Conservation (phyloP, 2,797 vertebrate species). For the Scolopax bukidnonensis region DNA sequence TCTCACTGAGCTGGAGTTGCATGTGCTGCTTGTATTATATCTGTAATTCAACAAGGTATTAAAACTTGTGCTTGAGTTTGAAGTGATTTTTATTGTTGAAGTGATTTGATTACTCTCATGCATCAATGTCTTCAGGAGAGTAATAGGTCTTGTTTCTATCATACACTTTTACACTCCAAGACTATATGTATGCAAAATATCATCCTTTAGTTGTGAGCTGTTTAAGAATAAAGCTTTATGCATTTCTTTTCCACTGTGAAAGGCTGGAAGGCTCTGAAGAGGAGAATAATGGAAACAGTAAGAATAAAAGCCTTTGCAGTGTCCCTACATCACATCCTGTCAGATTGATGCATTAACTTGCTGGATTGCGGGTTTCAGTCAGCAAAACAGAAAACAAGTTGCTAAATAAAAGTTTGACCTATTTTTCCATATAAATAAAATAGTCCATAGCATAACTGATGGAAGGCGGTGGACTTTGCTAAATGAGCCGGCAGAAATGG, state of each 20-base stretch:
- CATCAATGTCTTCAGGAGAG: constrained; percentile 25
- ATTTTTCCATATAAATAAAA: constrained; percentile 35
- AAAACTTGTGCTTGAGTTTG: background rate
- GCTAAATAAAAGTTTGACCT: constrained; percentile 20
- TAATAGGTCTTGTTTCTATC: background rate
- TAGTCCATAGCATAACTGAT: constrained; percentile 3
- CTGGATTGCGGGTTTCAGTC: background rate
- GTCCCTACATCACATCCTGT: background rate
- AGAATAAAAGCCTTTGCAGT: background rate
- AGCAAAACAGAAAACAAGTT: background rate
- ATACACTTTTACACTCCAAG: background rate
- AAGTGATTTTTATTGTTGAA: background rate
- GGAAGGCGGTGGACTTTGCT: background rate
- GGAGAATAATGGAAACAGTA: background rate
- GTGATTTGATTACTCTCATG: constrained; percentile 14
- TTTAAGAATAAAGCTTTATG: background rate
- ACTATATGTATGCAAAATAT: background rate
- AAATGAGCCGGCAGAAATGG: constrained; percentile 2
- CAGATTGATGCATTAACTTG: constrained; percentile 30
- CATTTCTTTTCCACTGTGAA: background rate
- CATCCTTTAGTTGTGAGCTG: background rate
- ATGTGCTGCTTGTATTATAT: background rate
- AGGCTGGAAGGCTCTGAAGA: background rate
- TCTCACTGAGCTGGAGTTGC: constrained; percentile 3
- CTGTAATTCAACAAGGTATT: background rate